phyloP scores from a whole-genome alignment of 2,113 vertebrate genomes.

The Dissostichus mawsoni region DNA sequence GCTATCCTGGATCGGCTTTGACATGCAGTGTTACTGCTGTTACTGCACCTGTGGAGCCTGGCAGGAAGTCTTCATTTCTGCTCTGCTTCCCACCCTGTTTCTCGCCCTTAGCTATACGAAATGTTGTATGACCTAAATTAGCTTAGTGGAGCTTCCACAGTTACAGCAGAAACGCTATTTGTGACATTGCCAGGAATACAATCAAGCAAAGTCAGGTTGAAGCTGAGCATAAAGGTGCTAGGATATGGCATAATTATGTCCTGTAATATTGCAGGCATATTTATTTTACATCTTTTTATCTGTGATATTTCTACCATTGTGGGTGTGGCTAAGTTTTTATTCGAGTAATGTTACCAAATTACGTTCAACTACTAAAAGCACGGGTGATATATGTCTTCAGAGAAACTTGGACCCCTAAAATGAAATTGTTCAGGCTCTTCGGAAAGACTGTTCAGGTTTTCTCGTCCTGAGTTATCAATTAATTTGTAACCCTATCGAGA shows the following conservation, averaged over 20 bases:
- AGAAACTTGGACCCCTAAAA: neutral
- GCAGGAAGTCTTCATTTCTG: neutral
- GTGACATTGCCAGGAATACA: conserved; percentile 28
- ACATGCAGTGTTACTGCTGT: conserved; percentile 14
- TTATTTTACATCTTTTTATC: neutral
- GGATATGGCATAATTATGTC: neutral
- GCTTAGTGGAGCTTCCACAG: conserved; percentile 12
- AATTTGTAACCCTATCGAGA: neutral
- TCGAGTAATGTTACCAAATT: neutral
- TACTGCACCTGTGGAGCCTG: conserved; percentile 25
- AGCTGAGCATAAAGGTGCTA: neutral
- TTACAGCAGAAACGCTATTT: conserved; percentile 5
- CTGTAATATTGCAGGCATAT: neutral
- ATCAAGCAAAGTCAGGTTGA: neutral
- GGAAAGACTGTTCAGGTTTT: too few species aligned
- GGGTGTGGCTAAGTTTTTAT: neutral
- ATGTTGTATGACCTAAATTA: conserved; percentile 29
- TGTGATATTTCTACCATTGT: neutral
- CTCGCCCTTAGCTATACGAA: conserved; percentile 65
- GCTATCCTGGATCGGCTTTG: conserved; percentile 40
- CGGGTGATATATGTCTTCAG: neutral
- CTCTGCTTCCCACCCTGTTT: conserved; percentile 64
- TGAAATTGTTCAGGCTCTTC: too few species aligned
- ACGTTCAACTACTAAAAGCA: neutral
- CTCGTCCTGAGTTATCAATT: neutral